Conservation (phyloP, 2,888 invertebrate genomes). For the Lithodes maja region DNA sequence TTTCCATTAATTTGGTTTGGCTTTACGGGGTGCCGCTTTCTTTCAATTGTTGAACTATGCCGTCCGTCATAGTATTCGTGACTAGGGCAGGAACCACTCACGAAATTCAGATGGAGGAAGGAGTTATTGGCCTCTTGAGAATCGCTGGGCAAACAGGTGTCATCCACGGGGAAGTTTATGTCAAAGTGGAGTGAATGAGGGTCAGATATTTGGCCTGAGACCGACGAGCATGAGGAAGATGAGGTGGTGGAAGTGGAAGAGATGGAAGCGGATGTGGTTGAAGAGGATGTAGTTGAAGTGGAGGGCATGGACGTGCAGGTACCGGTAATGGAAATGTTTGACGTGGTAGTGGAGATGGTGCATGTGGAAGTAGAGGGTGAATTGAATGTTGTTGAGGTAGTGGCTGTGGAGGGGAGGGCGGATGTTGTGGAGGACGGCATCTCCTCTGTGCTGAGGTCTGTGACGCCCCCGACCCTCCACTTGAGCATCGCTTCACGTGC, state of each 20-base stretch:
- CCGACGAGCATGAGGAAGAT: background rate
- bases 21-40: too few species aligned
- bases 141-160: background rate
- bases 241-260: background rate
- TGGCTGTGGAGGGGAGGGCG: background rate
- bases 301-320: background rate
- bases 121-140: constrained; percentile 27
- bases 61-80: constrained; percentile 41
- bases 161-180: background rate
- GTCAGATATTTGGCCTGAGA: too few species aligned
- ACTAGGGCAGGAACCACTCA: constrained; percentile 28
- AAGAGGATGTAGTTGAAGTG: background rate
- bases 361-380: background rate
- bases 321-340: background rate
- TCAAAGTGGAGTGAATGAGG: too few species aligned
- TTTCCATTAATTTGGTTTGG: background rate
- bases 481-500: constrained; percentile 26
- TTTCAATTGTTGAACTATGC: background rate
- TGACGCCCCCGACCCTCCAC: constrained; percentile 25
- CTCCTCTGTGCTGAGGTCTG: background rate
- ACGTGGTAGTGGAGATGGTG: background rate
- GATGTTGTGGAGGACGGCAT: constrained; percentile 2
- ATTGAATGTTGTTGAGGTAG: too few species aligned
- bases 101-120: constrained; percentile 42
- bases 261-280: background rate